These are phyloP conservation scores for Antheraea pernyi DNA, from an alignment of 1,140 invertebrate species.

Conservation along the genomic window DNA sequence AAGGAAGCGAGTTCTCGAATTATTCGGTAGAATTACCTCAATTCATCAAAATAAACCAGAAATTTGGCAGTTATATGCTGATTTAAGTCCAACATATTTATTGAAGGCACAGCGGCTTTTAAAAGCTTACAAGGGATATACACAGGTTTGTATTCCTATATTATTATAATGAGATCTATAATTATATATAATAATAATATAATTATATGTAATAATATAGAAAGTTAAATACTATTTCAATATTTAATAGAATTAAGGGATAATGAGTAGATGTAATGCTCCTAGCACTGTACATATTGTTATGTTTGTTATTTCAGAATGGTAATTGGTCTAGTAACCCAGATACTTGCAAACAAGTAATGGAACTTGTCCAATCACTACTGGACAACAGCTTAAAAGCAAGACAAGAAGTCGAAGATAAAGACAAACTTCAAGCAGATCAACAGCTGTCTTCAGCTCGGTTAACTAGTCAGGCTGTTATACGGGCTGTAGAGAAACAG, in stretches of 20 bases:
- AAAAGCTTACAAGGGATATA: slow-evolving; percentile 81
- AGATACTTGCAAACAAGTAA: slow-evolving; percentile 71
- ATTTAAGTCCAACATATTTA: slow-evolving; percentile 82
- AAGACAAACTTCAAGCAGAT: slow-evolving; percentile 82
- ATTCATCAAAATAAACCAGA: slow-evolving; percentile 84
- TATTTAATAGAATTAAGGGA: no score
- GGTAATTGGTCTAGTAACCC: slow-evolving; percentile 81
- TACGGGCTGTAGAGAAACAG: slow-evolving; percentile 76
- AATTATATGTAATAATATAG: no score
- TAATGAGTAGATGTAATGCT: no score
- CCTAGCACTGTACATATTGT: not conserved
- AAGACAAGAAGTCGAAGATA: slow-evolving; percentile 52
- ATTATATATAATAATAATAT: not conserved
- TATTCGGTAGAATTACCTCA: slow-evolving; percentile 90
- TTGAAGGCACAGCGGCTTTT: slow-evolving; percentile 82
- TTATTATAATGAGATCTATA: not conserved
- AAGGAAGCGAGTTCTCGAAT: slow-evolving; percentile 83
- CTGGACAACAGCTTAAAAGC: slow-evolving; percentile 62
- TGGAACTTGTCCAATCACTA: slow-evolving; percentile 52
- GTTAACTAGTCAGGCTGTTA: slow-evolving; percentile 79
- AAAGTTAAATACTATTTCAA: no score
- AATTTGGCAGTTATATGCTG: slow-evolving; percentile 90
- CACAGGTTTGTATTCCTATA: slow-evolving; percentile 59
- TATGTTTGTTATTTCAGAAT: slow-evolving; percentile 69
- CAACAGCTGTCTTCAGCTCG: slow-evolving; percentile 82